Percentiles rank a stretch among this genome's conserved stretches.
Evolutionary conservation across 2,113 vertebrate species (phyloP).

Genomic region (Ia io): DNA sequence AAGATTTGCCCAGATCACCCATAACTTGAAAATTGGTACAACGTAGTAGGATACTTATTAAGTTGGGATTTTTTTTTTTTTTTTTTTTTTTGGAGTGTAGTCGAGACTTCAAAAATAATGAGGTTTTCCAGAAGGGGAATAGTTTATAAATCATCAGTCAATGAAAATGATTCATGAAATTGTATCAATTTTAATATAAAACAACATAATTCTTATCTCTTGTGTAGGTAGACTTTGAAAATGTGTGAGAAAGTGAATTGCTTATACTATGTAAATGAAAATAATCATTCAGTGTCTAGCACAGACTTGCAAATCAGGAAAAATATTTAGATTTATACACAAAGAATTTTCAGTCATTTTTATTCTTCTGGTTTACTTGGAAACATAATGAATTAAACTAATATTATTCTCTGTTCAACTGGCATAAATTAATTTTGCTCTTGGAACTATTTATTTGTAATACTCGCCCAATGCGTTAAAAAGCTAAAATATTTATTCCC

Average conservation of each 20-base stretch:
- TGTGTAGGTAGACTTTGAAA: conserved; percentile 73
- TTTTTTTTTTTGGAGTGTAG: not conserved
- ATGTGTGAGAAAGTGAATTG: conserved; percentile 72
- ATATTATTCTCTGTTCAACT: conserved; percentile 65
- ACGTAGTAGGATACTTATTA: conserved; percentile 33
- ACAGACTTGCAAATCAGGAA: conserved; percentile 68
- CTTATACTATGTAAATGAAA: conserved; percentile 74
- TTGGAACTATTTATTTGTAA: conserved; percentile 57
- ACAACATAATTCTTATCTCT: conserved; percentile 72
- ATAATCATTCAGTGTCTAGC: conserved; percentile 77
- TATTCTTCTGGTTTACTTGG: conserved; percentile 63
- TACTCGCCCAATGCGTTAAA: conserved; percentile 58
- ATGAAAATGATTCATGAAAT: conserved; percentile 74
- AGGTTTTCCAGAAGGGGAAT: conserved; percentile 54
- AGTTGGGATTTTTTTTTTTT: conserved; percentile 4
- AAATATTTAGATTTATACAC: conserved; percentile 69
- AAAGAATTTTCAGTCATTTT: conserved; percentile 64
- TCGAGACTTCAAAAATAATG: conserved; percentile 61
- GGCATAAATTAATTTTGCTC: conserved; percentile 63
- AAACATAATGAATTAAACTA: conserved; percentile 62
- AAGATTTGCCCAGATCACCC: conserved; percentile 59
- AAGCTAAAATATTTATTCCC: conserved; percentile 41
- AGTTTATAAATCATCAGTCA: conserved; percentile 68
- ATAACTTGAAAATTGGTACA: conserved; percentile 61
- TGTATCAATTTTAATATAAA: conserved; percentile 77